Conservation (phyloP, 2,113 vertebrate genomes). For the Carlito syrichta region DNA sequence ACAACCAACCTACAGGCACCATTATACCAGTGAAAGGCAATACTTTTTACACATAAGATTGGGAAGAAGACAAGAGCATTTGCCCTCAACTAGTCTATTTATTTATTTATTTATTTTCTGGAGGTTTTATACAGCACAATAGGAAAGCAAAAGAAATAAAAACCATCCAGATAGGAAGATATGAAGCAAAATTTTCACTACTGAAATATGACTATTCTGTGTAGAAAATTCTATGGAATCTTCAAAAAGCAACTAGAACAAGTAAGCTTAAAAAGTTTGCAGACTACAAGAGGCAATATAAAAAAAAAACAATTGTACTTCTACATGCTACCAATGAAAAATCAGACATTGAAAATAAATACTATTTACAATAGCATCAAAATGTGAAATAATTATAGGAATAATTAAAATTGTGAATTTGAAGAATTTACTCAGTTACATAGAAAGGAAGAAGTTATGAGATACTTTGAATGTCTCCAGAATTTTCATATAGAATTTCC, state of each 20-base stretch:
- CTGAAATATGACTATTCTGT: neutral
- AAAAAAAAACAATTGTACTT: neutral
- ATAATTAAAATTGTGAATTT: neutral
- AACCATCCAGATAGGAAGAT: neutral
- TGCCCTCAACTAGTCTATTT: too few species aligned
- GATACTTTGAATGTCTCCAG: neutral
- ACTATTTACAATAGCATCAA: neutral
- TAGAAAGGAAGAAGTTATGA: neutral
- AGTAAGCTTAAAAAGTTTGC: neutral
- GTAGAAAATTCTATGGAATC: neutral
- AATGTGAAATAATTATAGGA: neutral
- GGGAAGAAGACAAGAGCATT: neutral
- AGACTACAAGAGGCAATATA: neutral
- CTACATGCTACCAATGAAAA: neutral
- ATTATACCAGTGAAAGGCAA: neutral
- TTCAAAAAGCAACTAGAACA: neutral
- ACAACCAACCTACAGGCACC: neutral
- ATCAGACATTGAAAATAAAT: neutral
- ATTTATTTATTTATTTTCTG: too few species aligned
- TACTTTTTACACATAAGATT: neutral
- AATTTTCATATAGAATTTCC: neutral
- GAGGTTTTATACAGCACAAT: neutral
- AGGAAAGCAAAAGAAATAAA: neutral
- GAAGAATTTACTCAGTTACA: neutral
- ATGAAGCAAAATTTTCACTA: neutral